Evolutionary conservation across 1,140 invertebrate genomes (phyloP).

Genomic region (Trichonephila inaurata): DNA sequence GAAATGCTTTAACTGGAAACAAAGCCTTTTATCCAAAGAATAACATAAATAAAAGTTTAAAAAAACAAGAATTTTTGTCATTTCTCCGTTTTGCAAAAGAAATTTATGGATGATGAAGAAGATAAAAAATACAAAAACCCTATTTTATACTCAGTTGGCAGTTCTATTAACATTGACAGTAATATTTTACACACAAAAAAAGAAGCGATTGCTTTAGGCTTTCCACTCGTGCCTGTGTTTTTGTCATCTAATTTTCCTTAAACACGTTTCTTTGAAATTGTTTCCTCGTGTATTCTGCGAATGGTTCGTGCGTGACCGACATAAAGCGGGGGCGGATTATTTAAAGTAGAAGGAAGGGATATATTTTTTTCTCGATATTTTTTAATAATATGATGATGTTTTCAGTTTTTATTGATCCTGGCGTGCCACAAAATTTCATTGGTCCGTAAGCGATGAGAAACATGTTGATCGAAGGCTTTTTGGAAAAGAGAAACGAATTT

Average conservation of each 20-base stretch:
- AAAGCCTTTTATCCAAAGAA: neutral
- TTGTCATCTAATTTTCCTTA: constrained; percentile 69
- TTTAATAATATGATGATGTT: constrained; percentile 38
- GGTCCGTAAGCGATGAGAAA: neutral
- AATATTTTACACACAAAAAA: constrained; percentile 30
- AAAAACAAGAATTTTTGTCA: neutral
- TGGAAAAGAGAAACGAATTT: neutral
- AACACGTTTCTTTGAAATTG: constrained; percentile 61
- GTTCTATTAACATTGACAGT: constrained; percentile 61
- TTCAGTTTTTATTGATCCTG: neutral
- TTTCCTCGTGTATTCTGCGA: constrained; percentile 24
- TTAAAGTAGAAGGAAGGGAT: neutral
- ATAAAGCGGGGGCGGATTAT: constrained; percentile 27
- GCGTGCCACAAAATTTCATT: neutral
- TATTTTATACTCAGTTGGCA: constrained; percentile 10
- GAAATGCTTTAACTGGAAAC: neutral
- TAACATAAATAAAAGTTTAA: neutral
- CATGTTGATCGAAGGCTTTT: neutral
- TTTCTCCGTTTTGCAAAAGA: neutral
- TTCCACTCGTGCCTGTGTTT: constrained; percentile 1
- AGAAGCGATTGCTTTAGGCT: neutral
- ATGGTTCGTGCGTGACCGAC: constrained; percentile 19
- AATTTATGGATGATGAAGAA: neutral
- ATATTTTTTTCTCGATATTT: neutral
- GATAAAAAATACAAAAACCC: neutral